Percentiles rank a stretch among this genome's conserved stretches.
phyloP scores from a whole-genome alignment of 2,797 vertebrate species.

The Danio albolineatus region DNA sequence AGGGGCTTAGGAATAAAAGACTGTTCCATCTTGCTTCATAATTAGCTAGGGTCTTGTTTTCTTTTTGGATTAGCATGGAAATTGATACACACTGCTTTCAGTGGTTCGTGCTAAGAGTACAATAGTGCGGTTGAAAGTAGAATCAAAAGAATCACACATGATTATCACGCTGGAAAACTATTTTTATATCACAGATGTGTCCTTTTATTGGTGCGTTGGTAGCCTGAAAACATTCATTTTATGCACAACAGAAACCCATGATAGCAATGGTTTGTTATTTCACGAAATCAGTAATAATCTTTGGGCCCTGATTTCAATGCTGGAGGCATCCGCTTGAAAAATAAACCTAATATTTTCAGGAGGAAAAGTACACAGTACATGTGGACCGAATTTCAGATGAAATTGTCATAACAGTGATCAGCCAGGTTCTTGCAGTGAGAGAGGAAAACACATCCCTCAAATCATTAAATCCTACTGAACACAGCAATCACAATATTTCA shows the following conservation, averaged over 20 bases:
- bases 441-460: not conserved
- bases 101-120: not conserved
- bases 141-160: constrained; percentile 42
- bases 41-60: constrained; percentile 44
- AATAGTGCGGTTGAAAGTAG: constrained; percentile 6
- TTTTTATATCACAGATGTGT: constrained; percentile 40
- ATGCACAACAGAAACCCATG: constrained; percentile 17
- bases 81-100: constrained; percentile 38
- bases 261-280: not conserved
- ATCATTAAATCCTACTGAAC: not conserved
- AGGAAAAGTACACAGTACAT: not conserved
- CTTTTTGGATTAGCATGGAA: constrained; percentile 33
- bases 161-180: constrained; percentile 37
- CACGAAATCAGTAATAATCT: not conserved
- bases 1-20: constrained; percentile 37
- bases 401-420: not conserved
- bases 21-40: constrained; percentile 37
- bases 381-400: not conserved
- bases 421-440: not conserved
- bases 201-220: constrained; percentile 30
- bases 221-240: constrained; percentile 16
- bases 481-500: not conserved
- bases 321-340: not conserved
- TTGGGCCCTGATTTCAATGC: not conserved
- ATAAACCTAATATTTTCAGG: not conserved